Base-by-base conservation (phyloP, 2,888 invertebrate species). In the Cataglyphis livida region DNA sequence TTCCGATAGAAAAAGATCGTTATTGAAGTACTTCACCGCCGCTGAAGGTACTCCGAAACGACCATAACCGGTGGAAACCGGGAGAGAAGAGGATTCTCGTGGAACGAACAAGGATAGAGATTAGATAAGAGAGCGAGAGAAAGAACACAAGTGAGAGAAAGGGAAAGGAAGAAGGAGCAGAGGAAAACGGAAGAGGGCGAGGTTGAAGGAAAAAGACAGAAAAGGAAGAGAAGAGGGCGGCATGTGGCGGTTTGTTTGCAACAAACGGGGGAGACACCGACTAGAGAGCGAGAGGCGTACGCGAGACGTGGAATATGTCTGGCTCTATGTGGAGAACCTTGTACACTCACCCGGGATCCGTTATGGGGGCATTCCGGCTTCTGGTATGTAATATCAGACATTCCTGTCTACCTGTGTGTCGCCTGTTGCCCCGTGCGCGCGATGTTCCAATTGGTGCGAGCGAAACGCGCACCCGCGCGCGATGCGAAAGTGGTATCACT, bases 351-450 rank as follows among this genome's bases (percentile, higher is more conserved):
- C 85, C 85, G 91, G 86, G 91, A 88, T 91, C 90, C 89, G 90
- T 90, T 91, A 92, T 84, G 87, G 89, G 88, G 90, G 90, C 91
- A 92, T 93, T 91, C 90, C 92, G 88, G 87, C 87, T 90, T 91
- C 91, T 91, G 93, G 93, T 93, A 93, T 93, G 93, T 92, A 93
- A 93, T 93, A 93, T 92, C 90, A 92, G 92, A 92, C 91, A 93
- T 93, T 93, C 93, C 93, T 90, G 85, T 89, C 90, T 91, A 91
- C 91, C 92, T 92, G 90, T 90, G 86, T 90, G 91, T 90, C 90
- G 91, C 89, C 90, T 90, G 91, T 90, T 91, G 87, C 90, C 90
- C 68, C n/a, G 48, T 51, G 84, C 81, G 86, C 87, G 84, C 87
- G 85, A 83, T 88, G 86, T 85, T 89, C 87, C 87, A 84, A 87